Percentiles rank a stretch among this genome's conserved stretches.
Evolutionary conservation across 1,140 invertebrate genomes (phyloP).

Genomic region (Drosophila subobscura): DNA sequence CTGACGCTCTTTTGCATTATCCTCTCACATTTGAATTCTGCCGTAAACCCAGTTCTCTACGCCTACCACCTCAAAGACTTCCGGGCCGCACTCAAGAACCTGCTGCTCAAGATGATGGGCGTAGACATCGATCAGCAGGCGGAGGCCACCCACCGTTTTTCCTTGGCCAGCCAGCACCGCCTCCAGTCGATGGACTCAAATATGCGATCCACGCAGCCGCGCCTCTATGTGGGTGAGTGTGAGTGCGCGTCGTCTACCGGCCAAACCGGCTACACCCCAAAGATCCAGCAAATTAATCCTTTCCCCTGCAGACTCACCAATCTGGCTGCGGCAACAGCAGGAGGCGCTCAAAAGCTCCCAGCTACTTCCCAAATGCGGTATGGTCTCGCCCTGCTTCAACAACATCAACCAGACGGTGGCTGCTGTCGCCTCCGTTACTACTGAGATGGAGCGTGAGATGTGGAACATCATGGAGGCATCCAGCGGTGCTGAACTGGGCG

Average conservation of each 20-base stretch:
- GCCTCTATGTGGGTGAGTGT: constrained; percentile 82
- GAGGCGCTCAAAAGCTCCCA: constrained; percentile 73
- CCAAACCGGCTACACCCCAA: background rate
- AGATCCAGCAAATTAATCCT: constrained; percentile 19
- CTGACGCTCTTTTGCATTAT: constrained; percentile 93
- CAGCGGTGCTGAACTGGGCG: constrained; percentile 74
- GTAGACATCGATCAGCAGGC: constrained; percentile 78
- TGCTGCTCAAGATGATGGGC: constrained; percentile 86
- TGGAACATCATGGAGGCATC: constrained; percentile 84
- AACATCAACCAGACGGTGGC: constrained; percentile 83
- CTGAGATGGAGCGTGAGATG: constrained; percentile 82
- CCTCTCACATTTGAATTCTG: constrained; percentile 94
- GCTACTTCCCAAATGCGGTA: constrained; percentile 69
- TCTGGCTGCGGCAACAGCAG: constrained; percentile 80
- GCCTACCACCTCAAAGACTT: constrained; percentile 96
- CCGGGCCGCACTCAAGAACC: constrained; percentile 88
- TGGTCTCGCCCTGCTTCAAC: constrained; percentile 73
- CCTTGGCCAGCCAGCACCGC: constrained; percentile 80
- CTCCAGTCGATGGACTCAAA: constrained; percentile 79
- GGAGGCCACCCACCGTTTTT: constrained; percentile 83
- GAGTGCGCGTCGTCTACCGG: constrained; percentile 63
- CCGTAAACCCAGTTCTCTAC: constrained; percentile 93
- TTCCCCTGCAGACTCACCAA: constrained; percentile 66
- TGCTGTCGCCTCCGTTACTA: constrained; percentile 78
- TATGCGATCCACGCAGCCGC: constrained; percentile 77